Base-by-base conservation (phyloP, 2,797 vertebrate genomes). In the Poecilia picta region DNA sequence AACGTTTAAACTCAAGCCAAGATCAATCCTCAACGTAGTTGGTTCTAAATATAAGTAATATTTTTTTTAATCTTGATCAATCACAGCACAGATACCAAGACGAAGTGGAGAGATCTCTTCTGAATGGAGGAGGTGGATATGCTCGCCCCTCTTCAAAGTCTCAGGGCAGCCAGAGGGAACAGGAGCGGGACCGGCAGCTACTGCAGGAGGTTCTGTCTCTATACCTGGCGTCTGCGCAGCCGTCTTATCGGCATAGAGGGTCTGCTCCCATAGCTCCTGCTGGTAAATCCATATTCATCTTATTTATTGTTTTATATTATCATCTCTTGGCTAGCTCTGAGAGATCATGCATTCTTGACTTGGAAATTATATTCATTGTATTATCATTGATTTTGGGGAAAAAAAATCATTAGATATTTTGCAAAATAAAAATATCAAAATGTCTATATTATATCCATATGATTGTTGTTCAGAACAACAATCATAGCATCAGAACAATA, bases 71-170 rank as follows among this genome's bases (percentile, higher is more conserved):
- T 68, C 8, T 74, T 7, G 85, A 20, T 31, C 55, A 20, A 77
- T 81, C 80, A 81, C 93, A 98, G 98, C 97, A 97, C 23, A 95
- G 95, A 79, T 97, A 96, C 88, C 95, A 96, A 33, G 97, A 97
- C 0, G 91, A 95, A 5, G 57, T 86, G 75, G 81, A 88, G 93
- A 84, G 94, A 72, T 93, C 92, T 16, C 94, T 93, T 51, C 91
- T 85, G 84, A 80, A 93, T 72, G 70, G 92, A 81, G 86, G 88
- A 59, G 90, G 82, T 20, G 89, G 92, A 80, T 96, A 95, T 81
- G 87, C 74, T 55, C 94, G 91, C 72, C 93, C 94, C 33, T 78
- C 93, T 12, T 88, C 89, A 18, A 92, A 89, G 71, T 89, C 87
- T 36, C 93, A 94, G 85, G 80, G 85, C 62, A 92, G 91, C 77